These are phyloP conservation scores for Dipodomys merriami DNA, from an alignment of 2,113 vertebrate species.

Conservation along the genomic window DNA sequence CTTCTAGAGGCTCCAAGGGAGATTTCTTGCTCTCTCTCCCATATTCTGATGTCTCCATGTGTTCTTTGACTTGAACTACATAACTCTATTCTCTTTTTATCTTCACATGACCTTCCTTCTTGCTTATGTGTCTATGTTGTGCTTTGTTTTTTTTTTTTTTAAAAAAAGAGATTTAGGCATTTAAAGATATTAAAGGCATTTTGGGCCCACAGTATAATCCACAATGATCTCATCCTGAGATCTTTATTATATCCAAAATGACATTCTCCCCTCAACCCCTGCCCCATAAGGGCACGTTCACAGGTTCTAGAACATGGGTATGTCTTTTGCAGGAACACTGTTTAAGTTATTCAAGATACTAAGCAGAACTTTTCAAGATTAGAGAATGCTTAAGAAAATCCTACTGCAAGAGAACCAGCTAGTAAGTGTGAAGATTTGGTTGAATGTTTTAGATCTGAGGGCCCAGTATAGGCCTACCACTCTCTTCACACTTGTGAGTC, in stretches of 20 bases:
- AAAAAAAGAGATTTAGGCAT: no score
- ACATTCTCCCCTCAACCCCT: no score
- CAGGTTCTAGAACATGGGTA: neutral
- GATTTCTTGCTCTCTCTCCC: neutral
- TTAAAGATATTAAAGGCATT: neutral
- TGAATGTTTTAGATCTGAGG: neutral
- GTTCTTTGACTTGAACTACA: neutral
- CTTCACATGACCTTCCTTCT: neutral
- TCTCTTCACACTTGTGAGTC: neutral
- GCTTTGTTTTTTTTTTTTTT: neutral
- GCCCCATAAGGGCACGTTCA: neutral
- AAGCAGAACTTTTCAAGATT: conserved; percentile 19
- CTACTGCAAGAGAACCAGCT: neutral
- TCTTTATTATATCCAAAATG: neutral
- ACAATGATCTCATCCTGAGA: conserved; percentile 10
- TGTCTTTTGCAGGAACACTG: neutral
- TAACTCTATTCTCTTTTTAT: neutral
- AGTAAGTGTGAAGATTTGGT: neutral
- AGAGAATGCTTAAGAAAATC: neutral
- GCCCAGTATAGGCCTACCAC: neutral
- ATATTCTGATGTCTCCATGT: neutral
- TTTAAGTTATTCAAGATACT: neutral
- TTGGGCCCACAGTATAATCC: neutral
- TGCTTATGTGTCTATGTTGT: neutral
- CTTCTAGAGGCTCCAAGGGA: neutral